Evolutionary conservation across 1,140 invertebrate genomes (phyloP), one percentile per base, ranked within the genome.

Genomic region (Arion vulgaris): DNA sequence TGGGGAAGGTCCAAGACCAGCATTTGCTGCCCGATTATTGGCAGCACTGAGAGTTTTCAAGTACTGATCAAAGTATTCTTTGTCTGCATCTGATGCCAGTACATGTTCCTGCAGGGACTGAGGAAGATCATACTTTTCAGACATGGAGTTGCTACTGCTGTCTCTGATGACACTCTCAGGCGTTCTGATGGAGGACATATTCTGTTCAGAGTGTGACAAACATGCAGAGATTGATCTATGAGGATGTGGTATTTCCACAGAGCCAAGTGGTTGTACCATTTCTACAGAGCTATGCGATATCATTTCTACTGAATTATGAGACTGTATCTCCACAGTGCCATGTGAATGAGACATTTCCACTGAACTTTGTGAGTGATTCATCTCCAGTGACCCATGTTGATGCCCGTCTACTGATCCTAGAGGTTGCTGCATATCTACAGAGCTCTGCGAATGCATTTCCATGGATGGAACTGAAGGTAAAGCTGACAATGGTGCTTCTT

Each of bases 41-140:
- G 82, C 71, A 39, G 57, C 81, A 32, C 39, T 86, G 41, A 84
- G 83, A 66, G 76, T 81, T 75, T 89, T 88, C 17, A 89, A 80
- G 72, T 89, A 89, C 81, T 89, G 87, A 51, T 89, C 88, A 68
- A 91, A 82, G 84, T 89, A 90, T 73, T 89, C 88, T 72, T 88
- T 89, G 82, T 89, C 89, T 17, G 87, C 88, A 28, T 88, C 88
- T 51, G 89, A 86, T 62, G 76, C 80, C 32, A 80, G 83, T 39
- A 41, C 38, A 45, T 84, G 84, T 41, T 53, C 71, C 53, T 36
- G 83, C 78, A 78, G 83, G 49, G 84, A 72, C 73, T 72, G 76
- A 73, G 53, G 80, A 68, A 66, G 66, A 74, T 71, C 82, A 85
- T 68, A 83, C 83, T 38, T 83, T 85, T 53, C 84, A 57, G 53